Conservation (phyloP, 1,140 invertebrate genomes). For the Sinella curviseta region DNA sequence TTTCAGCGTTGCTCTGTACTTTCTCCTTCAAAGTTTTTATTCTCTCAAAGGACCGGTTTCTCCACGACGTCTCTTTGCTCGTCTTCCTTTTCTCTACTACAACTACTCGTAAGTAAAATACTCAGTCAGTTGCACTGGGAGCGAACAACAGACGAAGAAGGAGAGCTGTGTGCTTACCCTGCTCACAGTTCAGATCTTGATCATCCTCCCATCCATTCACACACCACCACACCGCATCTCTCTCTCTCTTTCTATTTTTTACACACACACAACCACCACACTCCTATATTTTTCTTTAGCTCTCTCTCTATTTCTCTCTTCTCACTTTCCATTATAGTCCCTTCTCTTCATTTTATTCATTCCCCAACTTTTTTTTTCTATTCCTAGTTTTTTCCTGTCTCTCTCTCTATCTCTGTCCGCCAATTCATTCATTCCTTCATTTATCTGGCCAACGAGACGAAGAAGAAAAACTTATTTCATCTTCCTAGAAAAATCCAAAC, state of each 20-base stretch:
- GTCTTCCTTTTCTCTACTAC: background rate
- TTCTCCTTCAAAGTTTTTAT: too few relatives aligned
- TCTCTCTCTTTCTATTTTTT: background rate
- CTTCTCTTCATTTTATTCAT: background rate
- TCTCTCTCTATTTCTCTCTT: too few relatives aligned
- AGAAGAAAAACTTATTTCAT: too few relatives aligned
- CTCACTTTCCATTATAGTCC: too few relatives aligned
- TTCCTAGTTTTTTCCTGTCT: background rate
- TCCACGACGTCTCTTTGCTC: background rate
- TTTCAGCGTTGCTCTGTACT: too few relatives aligned
- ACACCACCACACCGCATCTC: background rate
- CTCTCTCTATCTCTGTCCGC: background rate
- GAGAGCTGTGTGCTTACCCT: background rate
- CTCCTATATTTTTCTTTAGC: background rate
- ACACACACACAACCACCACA: background rate
- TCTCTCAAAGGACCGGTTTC: conserved; percentile 21
- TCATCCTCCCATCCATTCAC: conserved; percentile 19
- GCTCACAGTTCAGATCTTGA: conserved; percentile 2
- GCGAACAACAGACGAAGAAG: background rate
- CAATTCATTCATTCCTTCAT: background rate
- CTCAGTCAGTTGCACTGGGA: background rate
- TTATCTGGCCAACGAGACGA: too few relatives aligned
- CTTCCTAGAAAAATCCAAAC: too few relatives aligned
- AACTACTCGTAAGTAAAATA: background rate
- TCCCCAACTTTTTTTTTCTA: background rate